A percentile compares a stretch with the other conserved stretches of the same genome.
Conservation (phyloP, 1,140 invertebrate species). For the Phortica variegata region DNA sequence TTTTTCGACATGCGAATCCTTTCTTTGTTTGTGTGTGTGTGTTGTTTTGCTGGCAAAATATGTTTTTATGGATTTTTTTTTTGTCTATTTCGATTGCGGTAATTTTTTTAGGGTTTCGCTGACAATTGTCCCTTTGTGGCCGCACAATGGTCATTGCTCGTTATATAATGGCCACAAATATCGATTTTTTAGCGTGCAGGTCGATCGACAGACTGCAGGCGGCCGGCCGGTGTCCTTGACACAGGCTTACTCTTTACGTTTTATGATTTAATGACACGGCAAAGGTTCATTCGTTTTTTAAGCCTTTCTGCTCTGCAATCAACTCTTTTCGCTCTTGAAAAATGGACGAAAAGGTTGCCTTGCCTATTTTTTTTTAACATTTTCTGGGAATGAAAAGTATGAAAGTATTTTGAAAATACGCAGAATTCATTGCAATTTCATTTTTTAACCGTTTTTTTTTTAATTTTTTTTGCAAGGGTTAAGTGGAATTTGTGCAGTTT, state of each 20-base stretch:
- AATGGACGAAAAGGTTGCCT: too few relatives aligned
- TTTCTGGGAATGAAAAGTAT: too few relatives aligned
- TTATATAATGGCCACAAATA: constrained; percentile 12
- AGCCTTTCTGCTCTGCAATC: constrained; percentile 48
- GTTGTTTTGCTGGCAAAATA: too few relatives aligned
- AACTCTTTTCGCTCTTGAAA: constrained; percentile 25
- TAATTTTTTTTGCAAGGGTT: constrained; percentile 27
- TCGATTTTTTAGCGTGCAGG: constrained; percentile 10
- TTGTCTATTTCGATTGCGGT: constrained; percentile 48
- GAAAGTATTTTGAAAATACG: constrained; percentile 25
- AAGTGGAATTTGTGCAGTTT: constrained; percentile 23
- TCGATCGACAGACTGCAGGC: neutral
- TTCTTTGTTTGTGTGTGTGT: too few relatives aligned
- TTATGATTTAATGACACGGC: constrained; percentile 23
- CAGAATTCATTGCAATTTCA: constrained; percentile 19
- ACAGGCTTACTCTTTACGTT: too few relatives aligned
- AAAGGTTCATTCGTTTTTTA: constrained; percentile 32
- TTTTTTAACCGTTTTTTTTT: constrained; percentile 12
- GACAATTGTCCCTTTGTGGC: constrained; percentile 34
- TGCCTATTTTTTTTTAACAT: neutral
- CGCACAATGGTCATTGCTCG: too few relatives aligned
- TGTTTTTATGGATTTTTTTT: too few relatives aligned
- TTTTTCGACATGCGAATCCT: constrained; percentile 14
- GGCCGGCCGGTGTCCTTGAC: constrained; percentile 3
- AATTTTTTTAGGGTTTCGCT: constrained; percentile 35